A percentile compares a stretch with the other conserved stretches of the same genome.
Evolutionary conservation across 1,140 invertebrate species (phyloP).

Genomic region (Brachionus koreanus): DNA sequence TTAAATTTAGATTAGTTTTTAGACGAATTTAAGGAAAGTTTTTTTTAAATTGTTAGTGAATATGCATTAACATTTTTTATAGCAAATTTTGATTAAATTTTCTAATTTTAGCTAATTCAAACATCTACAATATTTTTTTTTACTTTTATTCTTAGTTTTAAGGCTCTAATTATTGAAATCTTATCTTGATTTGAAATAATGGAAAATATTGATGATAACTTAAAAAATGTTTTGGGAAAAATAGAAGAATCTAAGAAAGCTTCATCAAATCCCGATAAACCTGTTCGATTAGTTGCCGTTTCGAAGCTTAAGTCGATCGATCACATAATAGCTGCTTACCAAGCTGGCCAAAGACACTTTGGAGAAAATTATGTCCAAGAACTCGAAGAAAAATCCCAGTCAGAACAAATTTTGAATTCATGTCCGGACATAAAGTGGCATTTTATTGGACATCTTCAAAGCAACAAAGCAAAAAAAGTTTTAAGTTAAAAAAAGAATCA

Average conservation of each 20-base stretch:
- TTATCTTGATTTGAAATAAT: background rate
- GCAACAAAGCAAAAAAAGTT: constrained; percentile 72
- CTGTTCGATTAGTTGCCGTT: constrained; percentile 71
- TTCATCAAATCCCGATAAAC: background rate
- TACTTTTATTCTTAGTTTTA: too few species aligned
- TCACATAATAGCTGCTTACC: constrained; percentile 75
- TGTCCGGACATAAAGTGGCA: constrained; percentile 94
- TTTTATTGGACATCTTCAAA: constrained; percentile 91
- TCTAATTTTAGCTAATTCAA: background rate
- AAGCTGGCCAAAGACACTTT: constrained; percentile 81
- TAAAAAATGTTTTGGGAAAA: constrained; percentile 1
- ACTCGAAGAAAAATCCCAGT: constrained; percentile 73
- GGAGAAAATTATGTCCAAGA: constrained; percentile 98
- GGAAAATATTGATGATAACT: background rate
- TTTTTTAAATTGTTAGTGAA: too few species aligned
- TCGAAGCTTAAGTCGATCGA: constrained; percentile 80
- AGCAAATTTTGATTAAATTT: too few species aligned
- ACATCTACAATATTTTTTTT: too few species aligned
- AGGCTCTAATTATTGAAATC: background rate
- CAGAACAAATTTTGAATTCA: constrained; percentile 69
- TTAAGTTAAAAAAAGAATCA: background rate
- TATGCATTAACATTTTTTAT: too few species aligned
- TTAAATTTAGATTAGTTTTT: too few species aligned
- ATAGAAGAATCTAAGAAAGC: background rate
- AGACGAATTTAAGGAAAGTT: too few species aligned